Base-by-base conservation (phyloP, 2,797 vertebrate genomes). In the Melopsittacus undulatus region DNA sequence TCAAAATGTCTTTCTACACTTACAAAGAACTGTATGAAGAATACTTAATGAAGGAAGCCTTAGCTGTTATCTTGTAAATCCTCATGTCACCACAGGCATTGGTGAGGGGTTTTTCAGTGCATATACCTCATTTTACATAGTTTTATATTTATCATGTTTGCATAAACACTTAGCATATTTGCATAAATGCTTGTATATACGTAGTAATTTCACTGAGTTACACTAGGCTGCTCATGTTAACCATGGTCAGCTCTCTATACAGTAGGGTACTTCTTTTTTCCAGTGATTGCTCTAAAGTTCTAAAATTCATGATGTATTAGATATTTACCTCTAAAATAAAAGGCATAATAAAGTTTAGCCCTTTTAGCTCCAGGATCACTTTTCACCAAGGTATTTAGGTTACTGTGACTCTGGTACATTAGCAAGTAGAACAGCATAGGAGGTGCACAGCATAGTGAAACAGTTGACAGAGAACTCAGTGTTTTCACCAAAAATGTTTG, bases 31-130 rank as follows among this genome's bases (percentile, higher is more conserved):
- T 59, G 19, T 61, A 79, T 10, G 14, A 66, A 62, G 30, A 49
- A 68, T 36, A 62, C 6, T 45, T 29, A 52, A 7, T 49, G 81
- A 77, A 1, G 5, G 5, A 85, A 75, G 13, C 8, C 30, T 72
- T 56, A 73, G 30, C 12, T 61, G 32, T 29, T 59, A 45, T 17
- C 17, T 36, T 64, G n/a, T 77, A 69, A 66, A 48, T 45, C 6
- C 15, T 5, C 0, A 0, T 40, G 20, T 48, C 29, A 77, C 79
- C 19, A 84, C 22, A 49, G 30, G 3, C 4, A 66, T 22, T 73
- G 8, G 4, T 36, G 8, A 5, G 2, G 0, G 0, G 12, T 38
- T 61, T 88, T 67, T 45, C 29, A 34, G 7, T 22, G 8, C 18
- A 19, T 21, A 21, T 9, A 45, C 8, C 22, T 42, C 5, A 45